Percentiles rank a stretch among this genome's conserved stretches.
Conservation (phyloP, 2,888 invertebrate species). For the Tenthredo amoena region DNA sequence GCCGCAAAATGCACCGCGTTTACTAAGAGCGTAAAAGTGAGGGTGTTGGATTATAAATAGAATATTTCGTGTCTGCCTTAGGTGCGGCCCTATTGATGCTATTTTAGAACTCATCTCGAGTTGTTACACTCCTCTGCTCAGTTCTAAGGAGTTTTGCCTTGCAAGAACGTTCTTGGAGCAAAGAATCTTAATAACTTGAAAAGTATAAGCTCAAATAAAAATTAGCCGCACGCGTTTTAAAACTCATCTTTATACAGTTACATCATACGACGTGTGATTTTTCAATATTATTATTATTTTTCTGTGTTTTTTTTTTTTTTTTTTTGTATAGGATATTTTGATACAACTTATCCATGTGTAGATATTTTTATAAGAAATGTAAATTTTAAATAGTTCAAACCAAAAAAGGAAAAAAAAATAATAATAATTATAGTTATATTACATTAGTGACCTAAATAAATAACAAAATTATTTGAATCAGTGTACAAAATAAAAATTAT, state of each 20-base stretch:
- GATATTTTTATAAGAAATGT: constrained; percentile 54
- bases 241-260: constrained; percentile 47
- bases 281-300: constrained; percentile 17
- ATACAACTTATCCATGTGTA: constrained; percentile 54
- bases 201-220: constrained; percentile 42
- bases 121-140: constrained; percentile 69
- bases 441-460: constrained; percentile 28
- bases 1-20: constrained; percentile 63
- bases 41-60: constrained; percentile 70
- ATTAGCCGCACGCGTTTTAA: constrained; percentile 52
- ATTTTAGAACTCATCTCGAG: constrained; percentile 68
- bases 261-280: constrained; percentile 16
- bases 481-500: constrained; percentile 53
- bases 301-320: not conserved
- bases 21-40: constrained; percentile 57
- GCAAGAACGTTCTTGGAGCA: constrained; percentile 55
- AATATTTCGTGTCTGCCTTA: constrained; percentile 62
- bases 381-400: constrained; percentile 34
- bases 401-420: not conserved
- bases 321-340: constrained; percentile 53
- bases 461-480: constrained; percentile 34
- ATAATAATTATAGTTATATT: not conserved
- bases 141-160: constrained; percentile 65
- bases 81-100: constrained; percentile 73
- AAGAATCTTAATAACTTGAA: constrained; percentile 45